These are phyloP conservation scores for Chrysolina oricalcia DNA, from an alignment of 2,888 invertebrate species.

Conservation along the genomic window DNA sequence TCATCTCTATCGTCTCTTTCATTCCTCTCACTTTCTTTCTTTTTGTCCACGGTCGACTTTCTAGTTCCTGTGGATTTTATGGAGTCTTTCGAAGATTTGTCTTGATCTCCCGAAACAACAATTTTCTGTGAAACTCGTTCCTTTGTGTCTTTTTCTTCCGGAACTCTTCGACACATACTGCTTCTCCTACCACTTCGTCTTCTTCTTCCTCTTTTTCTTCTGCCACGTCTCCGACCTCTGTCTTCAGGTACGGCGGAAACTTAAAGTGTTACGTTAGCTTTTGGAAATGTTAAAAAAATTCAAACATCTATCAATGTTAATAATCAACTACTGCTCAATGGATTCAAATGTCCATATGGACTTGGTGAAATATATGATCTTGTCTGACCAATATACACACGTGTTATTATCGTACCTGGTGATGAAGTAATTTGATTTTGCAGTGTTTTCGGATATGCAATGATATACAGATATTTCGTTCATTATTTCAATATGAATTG, in stretches of 20 bases:
- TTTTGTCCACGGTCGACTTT: background rate
- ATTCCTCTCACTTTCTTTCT: background rate
- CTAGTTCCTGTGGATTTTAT: constrained; percentile 2
- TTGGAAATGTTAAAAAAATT: too few species aligned
- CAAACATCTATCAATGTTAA: too few species aligned
- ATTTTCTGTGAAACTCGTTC: background rate
- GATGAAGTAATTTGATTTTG: too few species aligned
- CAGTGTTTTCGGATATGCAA: too few species aligned
- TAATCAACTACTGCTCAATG: too few species aligned
- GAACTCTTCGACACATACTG: constrained; percentile 1
- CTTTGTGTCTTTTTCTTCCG: background rate
- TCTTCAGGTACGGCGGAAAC: constrained; percentile 23
- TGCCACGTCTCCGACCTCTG: constrained; percentile 24
- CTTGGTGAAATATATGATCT: too few species aligned
- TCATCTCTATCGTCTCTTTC: background rate
- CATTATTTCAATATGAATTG: too few species aligned
- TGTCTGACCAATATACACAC: too few species aligned
- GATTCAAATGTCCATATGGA: too few species aligned
- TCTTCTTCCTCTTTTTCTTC: constrained; percentile 1
- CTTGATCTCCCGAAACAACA: background rate
- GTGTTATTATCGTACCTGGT: too few species aligned
- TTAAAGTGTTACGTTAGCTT: background rate
- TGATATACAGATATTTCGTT: too few species aligned
- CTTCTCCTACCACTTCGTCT: constrained; percentile 9
- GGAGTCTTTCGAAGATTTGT: constrained; percentile 10